Conservation (phyloP, 1,140 invertebrate genomes). For the Saxidomus purpurata region DNA sequence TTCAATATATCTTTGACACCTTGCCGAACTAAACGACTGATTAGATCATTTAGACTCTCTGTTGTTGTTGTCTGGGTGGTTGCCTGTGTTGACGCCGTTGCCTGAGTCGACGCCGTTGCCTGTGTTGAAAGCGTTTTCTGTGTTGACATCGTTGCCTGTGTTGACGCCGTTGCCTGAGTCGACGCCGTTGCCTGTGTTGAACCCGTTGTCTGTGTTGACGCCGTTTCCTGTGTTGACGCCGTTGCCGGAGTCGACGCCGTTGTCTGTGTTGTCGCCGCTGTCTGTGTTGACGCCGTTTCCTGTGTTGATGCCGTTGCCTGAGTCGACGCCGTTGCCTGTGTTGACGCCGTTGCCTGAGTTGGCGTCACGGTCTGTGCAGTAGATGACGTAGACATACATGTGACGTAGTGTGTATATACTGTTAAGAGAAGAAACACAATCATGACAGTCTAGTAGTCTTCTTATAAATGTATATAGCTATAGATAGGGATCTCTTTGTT, state of each 20-base stretch:
- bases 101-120: not conserved
- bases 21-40: too few relatives aligned
- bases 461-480: too few relatives aligned
- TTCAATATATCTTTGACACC: too few relatives aligned
- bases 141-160: not conserved
- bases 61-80: too few relatives aligned
- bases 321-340: not conserved
- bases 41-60: too few relatives aligned
- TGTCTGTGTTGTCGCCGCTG: not conserved
- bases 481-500: too few relatives aligned
- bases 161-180: not conserved
- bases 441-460: too few relatives aligned
- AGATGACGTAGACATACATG: too few relatives aligned
- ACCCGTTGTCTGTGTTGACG: not conserved
- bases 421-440: too few relatives aligned
- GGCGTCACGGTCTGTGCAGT: too few relatives aligned
- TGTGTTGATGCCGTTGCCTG: not conserved
- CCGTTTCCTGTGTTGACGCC: not conserved
- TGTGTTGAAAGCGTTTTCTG: not conserved
- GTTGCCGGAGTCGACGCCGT: not conserved
- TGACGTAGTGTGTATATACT: too few relatives aligned
- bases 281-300: not conserved
- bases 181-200: not conserved
- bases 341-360: not conserved
- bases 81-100: not conserved